Evolutionary conservation across 2,888 invertebrate species (phyloP).

Genomic region (Panzeria rudis): DNA sequence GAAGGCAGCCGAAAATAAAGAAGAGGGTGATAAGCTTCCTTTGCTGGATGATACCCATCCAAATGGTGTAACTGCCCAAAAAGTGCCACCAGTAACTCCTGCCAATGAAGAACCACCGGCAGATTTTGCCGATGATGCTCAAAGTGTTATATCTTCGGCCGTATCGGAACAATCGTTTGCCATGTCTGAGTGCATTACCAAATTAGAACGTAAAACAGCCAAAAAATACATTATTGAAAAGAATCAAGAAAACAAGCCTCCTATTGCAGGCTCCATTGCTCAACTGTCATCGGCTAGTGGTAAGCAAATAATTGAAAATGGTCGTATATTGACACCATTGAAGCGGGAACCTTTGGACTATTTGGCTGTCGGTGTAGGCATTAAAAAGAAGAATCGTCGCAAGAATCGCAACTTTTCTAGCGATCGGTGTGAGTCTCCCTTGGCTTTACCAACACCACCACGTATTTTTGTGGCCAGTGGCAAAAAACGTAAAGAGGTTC

Average conservation of each 20-base stretch:
- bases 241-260: constrained; percentile 82
- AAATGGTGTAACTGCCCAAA: constrained; percentile 75
- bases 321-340: constrained; percentile 86
- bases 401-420: constrained; percentile 85
- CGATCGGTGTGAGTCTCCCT: constrained; percentile 88
- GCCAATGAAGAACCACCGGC: constrained; percentile 87
- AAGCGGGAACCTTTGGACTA: constrained; percentile 91
- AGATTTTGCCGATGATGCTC: constrained; percentile 86
- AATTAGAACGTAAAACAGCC: constrained; percentile 85
- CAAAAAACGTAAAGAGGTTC: constrained; percentile 86
- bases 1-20: constrained; percentile 92
- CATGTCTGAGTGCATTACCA: constrained; percentile 87
- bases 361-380: constrained; percentile 87
- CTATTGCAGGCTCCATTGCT: constrained; percentile 72
- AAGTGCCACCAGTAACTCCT: constrained; percentile 89
- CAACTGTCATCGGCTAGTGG: constrained; percentile 71
- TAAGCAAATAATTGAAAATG: constrained; percentile 80
- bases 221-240: constrained; percentile 82
- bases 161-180: constrained; percentile 90
- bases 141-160: constrained; percentile 90
- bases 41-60: constrained; percentile 87
- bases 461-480: constrained; percentile 86
- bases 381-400: constrained; percentile 89
- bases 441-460: constrained; percentile 87
- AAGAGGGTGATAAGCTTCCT: constrained; percentile 90